phyloP scores from a whole-genome alignment of 2,888 invertebrate species.

The Disparrhopalites patrizii region DNA sequence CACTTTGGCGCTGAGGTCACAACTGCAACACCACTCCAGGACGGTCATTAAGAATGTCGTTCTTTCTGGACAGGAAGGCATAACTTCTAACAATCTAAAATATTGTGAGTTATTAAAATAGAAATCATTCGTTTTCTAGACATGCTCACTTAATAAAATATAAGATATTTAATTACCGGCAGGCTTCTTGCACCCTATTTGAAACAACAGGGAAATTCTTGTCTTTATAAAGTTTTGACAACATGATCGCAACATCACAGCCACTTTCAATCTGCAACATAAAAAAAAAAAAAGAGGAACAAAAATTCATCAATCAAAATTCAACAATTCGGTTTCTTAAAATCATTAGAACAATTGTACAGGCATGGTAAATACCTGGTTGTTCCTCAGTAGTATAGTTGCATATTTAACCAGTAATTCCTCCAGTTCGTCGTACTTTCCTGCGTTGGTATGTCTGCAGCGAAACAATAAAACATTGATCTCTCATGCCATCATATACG shows the following conservation, averaged over 20 bases:
- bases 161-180: conserved; percentile 29
- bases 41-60: conserved; percentile 34
- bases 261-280: conserved; percentile 42
- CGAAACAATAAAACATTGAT: neutral
- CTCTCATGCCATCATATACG: neutral
- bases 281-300: neutral
- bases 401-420: conserved; percentile 34
- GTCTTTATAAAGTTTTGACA: conserved; percentile 41
- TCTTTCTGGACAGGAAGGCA: conserved; percentile 42
- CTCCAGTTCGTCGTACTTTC: conserved; percentile 44
- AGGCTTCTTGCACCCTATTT: conserved; percentile 29
- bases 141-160: neutral
- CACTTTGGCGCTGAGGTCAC: conserved; percentile 29
- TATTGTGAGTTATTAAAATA: neutral
- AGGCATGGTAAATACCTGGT: conserved; percentile 33
- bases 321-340: neutral
- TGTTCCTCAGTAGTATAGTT: conserved; percentile 33
- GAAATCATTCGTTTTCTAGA: neutral
- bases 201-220: conserved; percentile 31
- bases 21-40: conserved; percentile 38
- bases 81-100: conserved; percentile 14
- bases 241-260: conserved; percentile 45
- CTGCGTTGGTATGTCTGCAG: conserved; percentile 37
- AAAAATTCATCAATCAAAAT: neutral
- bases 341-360: too few relatives aligned